phyloP scores from a whole-genome alignment of 2,113 vertebrate species.

The Pitta sordida region DNA sequence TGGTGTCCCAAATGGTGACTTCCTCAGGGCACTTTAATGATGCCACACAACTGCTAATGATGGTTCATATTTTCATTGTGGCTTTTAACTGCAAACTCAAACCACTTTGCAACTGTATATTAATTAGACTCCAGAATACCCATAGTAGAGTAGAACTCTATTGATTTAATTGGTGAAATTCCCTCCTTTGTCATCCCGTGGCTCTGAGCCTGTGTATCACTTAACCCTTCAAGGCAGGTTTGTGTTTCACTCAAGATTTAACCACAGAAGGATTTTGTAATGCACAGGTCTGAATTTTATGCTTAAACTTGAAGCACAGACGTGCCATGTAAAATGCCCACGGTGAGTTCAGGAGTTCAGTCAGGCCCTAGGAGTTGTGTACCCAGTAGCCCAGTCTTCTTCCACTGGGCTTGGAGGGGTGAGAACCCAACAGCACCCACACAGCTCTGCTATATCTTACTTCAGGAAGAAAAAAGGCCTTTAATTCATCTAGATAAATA shows the following conservation, averaged over 20 bases:
- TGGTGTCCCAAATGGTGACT: neutral
- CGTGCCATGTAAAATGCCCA: neutral
- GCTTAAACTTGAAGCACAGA: neutral
- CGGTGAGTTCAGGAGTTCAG: neutral
- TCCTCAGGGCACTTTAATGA: neutral
- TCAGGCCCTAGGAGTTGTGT: neutral
- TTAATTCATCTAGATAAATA: neutral
- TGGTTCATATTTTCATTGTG: neutral
- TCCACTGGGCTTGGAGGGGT: neutral
- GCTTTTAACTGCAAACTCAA: neutral
- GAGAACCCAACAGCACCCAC: neutral
- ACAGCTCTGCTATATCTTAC: neutral
- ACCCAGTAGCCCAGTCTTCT: neutral
- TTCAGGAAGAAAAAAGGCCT: neutral
- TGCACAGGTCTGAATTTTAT: neutral
- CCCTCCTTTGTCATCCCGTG: slow-evolving; percentile 2
- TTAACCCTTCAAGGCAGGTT: neutral
- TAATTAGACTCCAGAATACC: neutral
- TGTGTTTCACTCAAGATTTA: neutral
- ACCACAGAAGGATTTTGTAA: neutral
- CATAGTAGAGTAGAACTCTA: neutral
- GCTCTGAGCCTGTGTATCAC: neutral
- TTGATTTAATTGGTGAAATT: slow-evolving; percentile 40
- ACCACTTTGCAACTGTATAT: neutral
- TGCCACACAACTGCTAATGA: neutral